A percentile compares a stretch with the other conserved stretches of the same genome.
Evolutionary conservation across 2,888 invertebrate genomes (phyloP).

Genomic region (Cyclophora punctaria): DNA sequence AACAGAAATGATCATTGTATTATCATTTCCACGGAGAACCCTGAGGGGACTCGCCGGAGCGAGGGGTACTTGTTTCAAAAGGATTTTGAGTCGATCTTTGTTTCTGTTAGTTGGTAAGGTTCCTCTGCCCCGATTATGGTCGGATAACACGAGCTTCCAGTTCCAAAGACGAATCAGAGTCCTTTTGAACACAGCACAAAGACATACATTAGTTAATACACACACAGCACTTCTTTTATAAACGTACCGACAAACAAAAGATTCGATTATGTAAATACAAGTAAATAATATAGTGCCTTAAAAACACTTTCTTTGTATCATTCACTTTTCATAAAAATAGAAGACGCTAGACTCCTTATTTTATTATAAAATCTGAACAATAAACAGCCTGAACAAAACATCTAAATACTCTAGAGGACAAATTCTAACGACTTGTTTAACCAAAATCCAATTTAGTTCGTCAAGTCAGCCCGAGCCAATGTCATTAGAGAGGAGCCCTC

Average conservation of each 20-base stretch:
- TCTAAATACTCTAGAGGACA: slow-evolving; percentile 10
- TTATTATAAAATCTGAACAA: no score
- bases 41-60: slow-evolving; percentile 24
- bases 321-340: no score
- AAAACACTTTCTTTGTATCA: no score
- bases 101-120: slow-evolving; percentile 72
- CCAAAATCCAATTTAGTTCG: slow-evolving; percentile 53
- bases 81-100: slow-evolving; percentile 75
- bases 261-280: no score
- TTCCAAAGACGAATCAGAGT: slow-evolving; percentile 73
- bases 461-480: slow-evolving; percentile 20
- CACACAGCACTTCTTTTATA: slow-evolving; percentile 1
- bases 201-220: slow-evolving; percentile 12
- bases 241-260: no score
- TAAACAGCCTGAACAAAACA: no score
- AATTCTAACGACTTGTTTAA: slow-evolving; percentile 57
- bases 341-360: no score
- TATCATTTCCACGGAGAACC: slow-evolving; percentile 59
- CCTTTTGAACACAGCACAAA: slow-evolving; percentile 68
- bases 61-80: slow-evolving; percentile 56
- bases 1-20: slow-evolving; percentile 74
- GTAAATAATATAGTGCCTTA: no score
- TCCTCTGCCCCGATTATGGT: slow-evolving; percentile 61
- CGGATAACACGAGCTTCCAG: slow-evolving; percentile 37
- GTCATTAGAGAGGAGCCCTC: slow-evolving; percentile 31